Percentiles rank a stretch among this genome's conserved stretches.
These are phyloP conservation scores for Bombus superbus DNA, from an alignment of 1,140 invertebrate genomes.

Conservation along the genomic window DNA sequence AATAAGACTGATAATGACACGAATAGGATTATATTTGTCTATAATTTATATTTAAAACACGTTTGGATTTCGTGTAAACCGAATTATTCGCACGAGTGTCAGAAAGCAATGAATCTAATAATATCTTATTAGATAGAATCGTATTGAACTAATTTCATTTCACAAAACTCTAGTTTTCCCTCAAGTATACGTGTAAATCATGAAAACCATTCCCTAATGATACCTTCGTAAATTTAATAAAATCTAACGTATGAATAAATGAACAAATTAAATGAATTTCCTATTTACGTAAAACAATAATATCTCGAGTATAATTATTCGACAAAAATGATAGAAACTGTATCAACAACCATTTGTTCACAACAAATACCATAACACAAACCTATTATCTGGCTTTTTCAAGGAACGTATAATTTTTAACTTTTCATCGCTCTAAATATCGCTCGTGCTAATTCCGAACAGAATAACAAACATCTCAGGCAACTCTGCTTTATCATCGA, in stretches of 20 bases:
- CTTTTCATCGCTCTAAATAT: neutral
- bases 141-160: neutral
- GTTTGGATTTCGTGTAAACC: too few relatives aligned
- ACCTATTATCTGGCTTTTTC: neutral
- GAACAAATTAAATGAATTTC: neutral
- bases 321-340: neutral
- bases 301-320: neutral
- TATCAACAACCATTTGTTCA: neutral
- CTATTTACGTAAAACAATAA: too few relatives aligned
- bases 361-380: neutral
- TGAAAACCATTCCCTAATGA: neutral
- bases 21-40: too few relatives aligned
- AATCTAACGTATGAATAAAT: neutral
- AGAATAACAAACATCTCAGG: neutral
- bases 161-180: neutral
- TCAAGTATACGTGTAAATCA: neutral
- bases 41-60: too few relatives aligned
- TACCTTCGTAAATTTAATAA: too few relatives aligned
- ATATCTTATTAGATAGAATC: neutral
- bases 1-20: too few relatives aligned
- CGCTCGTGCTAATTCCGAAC: neutral
- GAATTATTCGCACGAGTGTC: too few relatives aligned
- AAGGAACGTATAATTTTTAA: neutral
- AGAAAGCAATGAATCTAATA: neutral
- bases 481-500: neutral